phyloP scores from a whole-genome alignment of 2,113 vertebrate species.

The Actenoides lindsayi region DNA sequence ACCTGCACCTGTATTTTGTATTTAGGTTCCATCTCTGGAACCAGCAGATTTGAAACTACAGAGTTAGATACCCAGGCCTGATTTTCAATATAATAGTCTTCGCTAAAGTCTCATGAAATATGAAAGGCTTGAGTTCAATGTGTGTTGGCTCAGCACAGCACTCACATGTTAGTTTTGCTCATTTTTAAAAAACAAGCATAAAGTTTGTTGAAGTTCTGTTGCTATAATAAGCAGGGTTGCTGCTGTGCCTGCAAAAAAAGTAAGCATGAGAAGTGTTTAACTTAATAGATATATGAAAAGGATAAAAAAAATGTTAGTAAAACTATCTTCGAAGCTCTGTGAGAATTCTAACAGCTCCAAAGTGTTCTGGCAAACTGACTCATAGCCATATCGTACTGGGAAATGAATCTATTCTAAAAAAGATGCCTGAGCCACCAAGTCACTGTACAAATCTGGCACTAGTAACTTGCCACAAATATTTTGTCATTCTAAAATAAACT shows the following conservation, averaged over 20 bases:
- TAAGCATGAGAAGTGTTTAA: not conserved
- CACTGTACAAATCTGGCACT: not conserved
- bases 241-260: not conserved
- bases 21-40: not conserved
- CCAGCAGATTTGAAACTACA: not conserved
- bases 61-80: not conserved
- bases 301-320: not conserved
- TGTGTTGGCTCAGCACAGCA: not conserved
- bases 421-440: not conserved
- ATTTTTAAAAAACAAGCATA: not conserved
- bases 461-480: not conserved
- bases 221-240: not conserved
- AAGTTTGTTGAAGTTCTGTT: conserved; percentile 6
- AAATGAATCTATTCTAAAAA: not conserved
- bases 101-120: not conserved
- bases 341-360: not conserved
- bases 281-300: not conserved
- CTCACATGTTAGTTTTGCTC: not conserved
- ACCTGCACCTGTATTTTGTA: not conserved
- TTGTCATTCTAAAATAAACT: not conserved
- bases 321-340: not conserved
- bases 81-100: not conserved
- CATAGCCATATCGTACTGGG: not conserved
- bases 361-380: not conserved
- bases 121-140: conserved; percentile 12